Base-by-base conservation (phyloP, 2,797 vertebrate genomes). In the Periparus ater region DNA sequence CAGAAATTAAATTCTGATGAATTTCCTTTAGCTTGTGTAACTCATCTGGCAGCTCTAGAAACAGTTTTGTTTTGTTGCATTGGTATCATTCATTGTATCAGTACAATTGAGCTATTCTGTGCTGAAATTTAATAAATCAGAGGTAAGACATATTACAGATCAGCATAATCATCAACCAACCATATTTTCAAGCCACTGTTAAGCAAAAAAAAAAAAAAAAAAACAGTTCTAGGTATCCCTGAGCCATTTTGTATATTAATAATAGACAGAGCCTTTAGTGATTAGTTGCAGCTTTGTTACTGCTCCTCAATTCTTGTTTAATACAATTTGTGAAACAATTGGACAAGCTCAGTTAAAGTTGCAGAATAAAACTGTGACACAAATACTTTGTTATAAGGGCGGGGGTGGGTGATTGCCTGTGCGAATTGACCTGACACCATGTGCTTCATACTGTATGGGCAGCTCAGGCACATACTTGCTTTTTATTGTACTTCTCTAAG, bases 391-490 rank as follows among this genome's bases (percentile, higher is more conserved):
- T 76, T 82, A 21, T 27, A 10, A 48, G 40, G 15, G 5, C 0
- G 0, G 8, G 26, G 7, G 3, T 50, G 45, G 27, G 21, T 30
- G 50, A 62, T 3, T 30, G 50, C 23, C 27, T 68, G 29, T 3
- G 2, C 57, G 60, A 82, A 47, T 6, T 38, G 25, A 40, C 9
- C 13, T 3, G 19, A 45, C n/a, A 29, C 17, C 22, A 11, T 3
- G 7, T 12, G 34, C 10, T 55, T 55, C 4, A 5, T 45, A 50
- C 27, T 18, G 32, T 45, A 61, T 3, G 4, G 19, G 22, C 11
- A 79, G 60, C 55, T 57, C 22, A 29, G 32, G 8, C 9, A 60
- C 38, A 6, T 23, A 25, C 14, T 44, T 1, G 1, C 7, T 51
- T 73, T 62, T 66, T 58, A 48, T 58, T 18, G 11, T 30, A 62